Evolutionary conservation across 2,113 vertebrate species (phyloP).

Genomic region (Furnarius figulus): DNA sequence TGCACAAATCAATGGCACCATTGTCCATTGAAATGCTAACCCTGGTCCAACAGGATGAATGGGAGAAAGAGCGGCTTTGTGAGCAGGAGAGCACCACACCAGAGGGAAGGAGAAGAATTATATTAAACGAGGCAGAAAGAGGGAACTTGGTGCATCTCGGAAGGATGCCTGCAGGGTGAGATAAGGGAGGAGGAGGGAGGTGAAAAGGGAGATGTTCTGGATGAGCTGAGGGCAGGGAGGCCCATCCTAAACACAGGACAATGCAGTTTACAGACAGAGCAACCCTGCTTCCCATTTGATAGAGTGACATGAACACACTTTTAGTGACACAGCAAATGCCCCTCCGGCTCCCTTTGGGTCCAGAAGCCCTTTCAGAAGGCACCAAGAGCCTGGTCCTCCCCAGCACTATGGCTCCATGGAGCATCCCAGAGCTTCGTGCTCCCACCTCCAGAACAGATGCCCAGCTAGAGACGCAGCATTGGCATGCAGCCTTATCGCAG

Average conservation of each 20-base stretch:
- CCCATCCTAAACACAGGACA: not conserved
- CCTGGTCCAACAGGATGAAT: not conserved
- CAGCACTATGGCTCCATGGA: not conserved
- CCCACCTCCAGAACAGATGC: not conserved
- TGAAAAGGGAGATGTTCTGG: not conserved
- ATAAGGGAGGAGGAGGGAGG: not conserved
- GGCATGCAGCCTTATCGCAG: not conserved
- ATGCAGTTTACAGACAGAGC: not conserved
- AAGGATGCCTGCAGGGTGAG: not conserved
- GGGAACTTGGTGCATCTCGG: not conserved
- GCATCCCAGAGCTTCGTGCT: not conserved
- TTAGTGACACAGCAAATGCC: not conserved
- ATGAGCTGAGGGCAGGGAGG: not conserved
- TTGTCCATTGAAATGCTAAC: slow-evolving; percentile 59
- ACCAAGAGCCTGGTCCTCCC: not conserved
- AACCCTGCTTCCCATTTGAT: not conserved
- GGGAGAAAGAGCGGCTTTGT: slow-evolving; percentile 74
- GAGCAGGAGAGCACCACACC: not conserved
- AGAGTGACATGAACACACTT: not conserved
- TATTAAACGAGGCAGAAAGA: not conserved
- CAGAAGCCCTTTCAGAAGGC: not conserved
- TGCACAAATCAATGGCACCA: slow-evolving; percentile 42
- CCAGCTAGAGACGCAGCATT: not conserved
- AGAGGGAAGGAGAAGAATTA: not conserved
- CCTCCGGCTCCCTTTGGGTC: not conserved